Conservation (phyloP, 2,888 invertebrate genomes). For the Kryphioiulus occultus region DNA sequence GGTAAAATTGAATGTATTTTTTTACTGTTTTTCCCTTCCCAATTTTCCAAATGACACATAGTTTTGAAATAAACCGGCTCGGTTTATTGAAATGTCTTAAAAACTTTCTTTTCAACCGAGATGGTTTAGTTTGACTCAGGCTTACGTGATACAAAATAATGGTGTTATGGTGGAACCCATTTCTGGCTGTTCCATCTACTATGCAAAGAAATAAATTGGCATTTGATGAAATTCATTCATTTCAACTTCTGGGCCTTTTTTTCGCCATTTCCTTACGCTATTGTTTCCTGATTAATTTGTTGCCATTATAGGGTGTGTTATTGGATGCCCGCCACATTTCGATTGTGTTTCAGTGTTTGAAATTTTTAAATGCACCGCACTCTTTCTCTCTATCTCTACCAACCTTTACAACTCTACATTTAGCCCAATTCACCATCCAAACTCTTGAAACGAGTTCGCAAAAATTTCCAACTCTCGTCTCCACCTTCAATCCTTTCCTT, state of each 20-base stretch:
- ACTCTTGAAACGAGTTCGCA: neutral
- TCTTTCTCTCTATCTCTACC: neutral
- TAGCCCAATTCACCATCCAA: neutral
- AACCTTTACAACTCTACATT: neutral
- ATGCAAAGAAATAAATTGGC: neutral
- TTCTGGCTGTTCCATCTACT: slow-evolving; percentile 24
- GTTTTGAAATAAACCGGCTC: neutral
- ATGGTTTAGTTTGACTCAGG: neutral
- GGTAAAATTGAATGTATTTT: slow-evolving; percentile 40
- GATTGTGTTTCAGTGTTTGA: slow-evolving; percentile 17
- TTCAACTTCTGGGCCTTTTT: neutral
- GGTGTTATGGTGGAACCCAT: neutral
- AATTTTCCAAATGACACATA: neutral
- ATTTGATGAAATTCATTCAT: neutral
- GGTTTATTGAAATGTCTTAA: slow-evolving; percentile 8
- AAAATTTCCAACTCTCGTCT: slow-evolving; percentile 24
- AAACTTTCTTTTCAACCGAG: neutral
- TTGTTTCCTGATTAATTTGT: neutral
- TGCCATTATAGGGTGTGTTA: neutral
- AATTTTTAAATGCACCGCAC: slow-evolving; percentile 13
- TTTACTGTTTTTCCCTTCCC: slow-evolving; percentile 29
- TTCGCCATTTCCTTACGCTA: neutral
- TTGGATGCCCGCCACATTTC: neutral
- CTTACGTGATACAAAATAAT: neutral
- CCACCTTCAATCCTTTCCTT: neutral